Conservation (phyloP, 2,797 vertebrate species). For the Anguilla anguilla region DNA sequence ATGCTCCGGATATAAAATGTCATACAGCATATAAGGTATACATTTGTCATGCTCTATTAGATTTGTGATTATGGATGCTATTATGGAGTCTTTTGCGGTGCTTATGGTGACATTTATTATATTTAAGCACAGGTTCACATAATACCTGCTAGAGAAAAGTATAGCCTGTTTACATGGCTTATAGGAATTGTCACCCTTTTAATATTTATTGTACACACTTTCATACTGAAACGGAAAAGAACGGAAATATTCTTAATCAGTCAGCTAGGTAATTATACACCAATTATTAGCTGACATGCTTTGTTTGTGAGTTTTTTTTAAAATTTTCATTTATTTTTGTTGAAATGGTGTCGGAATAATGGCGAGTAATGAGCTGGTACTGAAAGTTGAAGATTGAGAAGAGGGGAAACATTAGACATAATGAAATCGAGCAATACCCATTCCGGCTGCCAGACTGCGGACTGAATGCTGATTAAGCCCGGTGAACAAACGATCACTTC, state of each 20-base stretch:
- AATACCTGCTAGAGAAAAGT: background rate
- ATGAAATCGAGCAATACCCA: conserved; percentile 2
- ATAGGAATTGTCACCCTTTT: background rate
- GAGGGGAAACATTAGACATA: conserved; percentile 26
- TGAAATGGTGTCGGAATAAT: conserved; percentile 37
- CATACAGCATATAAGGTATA: background rate
- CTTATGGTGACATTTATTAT: background rate
- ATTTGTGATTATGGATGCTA: conserved; percentile 1
- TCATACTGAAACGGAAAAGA: background rate
- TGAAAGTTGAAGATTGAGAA: conserved; percentile 38
- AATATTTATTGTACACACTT: background rate
- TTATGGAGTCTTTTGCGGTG: background rate
- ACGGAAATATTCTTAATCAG: background rate
- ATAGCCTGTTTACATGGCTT: background rate
- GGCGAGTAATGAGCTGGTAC: conserved; percentile 39
- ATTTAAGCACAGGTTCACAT: background rate
- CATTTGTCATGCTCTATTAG: conserved; percentile 1
- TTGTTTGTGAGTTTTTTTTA: conserved; percentile 41
- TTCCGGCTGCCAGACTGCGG: background rate
- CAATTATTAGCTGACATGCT: background rate
- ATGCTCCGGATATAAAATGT: background rate
- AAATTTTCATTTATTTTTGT: conserved; percentile 18
- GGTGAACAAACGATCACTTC: conserved; percentile 6
- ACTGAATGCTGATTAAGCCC: background rate
- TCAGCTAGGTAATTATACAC: background rate